Evolutionary conservation across 2,888 invertebrate genomes (phyloP).

Genomic region (Melanargia galathea): DNA sequence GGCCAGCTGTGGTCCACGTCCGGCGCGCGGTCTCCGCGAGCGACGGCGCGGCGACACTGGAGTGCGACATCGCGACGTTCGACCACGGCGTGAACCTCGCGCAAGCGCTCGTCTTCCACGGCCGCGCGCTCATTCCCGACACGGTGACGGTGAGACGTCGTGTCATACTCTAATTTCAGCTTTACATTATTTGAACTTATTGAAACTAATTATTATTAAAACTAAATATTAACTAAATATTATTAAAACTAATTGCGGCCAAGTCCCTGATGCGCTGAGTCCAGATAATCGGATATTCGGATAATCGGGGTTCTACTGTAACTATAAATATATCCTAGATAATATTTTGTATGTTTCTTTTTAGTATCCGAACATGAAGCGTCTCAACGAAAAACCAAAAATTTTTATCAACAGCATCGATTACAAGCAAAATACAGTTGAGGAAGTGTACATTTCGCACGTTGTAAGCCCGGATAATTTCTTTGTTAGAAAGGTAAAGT

Average conservation of each 20-base stretch:
- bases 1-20: constrained; percentile 68
- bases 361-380: constrained; percentile 58
- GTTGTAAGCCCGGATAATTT: constrained; percentile 85
- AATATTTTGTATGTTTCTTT: constrained; percentile 42
- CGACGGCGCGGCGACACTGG: constrained; percentile 50
- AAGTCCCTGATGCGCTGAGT: too few relatives aligned
- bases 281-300: too few relatives aligned
- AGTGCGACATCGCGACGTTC: constrained; percentile 67
- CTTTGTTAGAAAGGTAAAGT: constrained; percentile 85
- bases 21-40: constrained; percentile 52
- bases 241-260: too few relatives aligned
- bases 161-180: too few relatives aligned
- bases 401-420: constrained; percentile 59
- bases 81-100: constrained; percentile 67
- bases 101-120: constrained; percentile 71
- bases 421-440: constrained; percentile 60
- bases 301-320: too few relatives aligned
- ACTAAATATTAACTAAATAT: too few relatives aligned
- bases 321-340: too few relatives aligned
- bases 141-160: constrained; percentile 54
- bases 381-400: constrained; percentile 56
- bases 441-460: constrained; percentile 81
- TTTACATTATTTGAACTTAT: too few relatives aligned
- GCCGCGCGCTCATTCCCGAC: constrained; percentile 61
- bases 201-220: too few relatives aligned